Evolutionary conservation across 2,113 vertebrate genomes (phyloP).

Genomic region (Myotis brandtii): DNA sequence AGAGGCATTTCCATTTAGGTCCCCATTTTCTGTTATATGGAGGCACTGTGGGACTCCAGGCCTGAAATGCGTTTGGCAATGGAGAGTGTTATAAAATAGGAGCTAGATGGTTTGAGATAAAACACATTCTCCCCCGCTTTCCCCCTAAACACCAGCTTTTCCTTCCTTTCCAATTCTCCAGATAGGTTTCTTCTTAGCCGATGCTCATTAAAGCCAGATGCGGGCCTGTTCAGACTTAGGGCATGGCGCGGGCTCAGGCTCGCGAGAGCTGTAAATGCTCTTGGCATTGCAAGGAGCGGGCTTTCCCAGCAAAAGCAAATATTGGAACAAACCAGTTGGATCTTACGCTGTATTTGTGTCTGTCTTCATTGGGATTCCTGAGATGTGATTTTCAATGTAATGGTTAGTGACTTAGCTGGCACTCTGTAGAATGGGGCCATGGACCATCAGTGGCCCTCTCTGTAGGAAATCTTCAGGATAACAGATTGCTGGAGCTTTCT

Average conservation of each 20-base stretch:
- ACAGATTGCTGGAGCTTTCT: neutral
- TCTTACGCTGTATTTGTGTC: neutral
- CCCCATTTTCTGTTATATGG: neutral
- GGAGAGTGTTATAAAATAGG: neutral
- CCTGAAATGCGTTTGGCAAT: neutral
- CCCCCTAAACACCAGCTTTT: neutral
- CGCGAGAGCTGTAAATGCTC: neutral
- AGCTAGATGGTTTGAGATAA: constrained; percentile 18
- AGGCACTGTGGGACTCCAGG: neutral
- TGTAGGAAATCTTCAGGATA: neutral
- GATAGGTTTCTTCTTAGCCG: constrained; percentile 26
- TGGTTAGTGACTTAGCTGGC: neutral
- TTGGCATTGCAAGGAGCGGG: neutral
- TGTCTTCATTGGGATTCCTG: neutral
- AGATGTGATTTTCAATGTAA: neutral
- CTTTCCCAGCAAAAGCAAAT: neutral
- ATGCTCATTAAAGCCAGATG: constrained; percentile 58
- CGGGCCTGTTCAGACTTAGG: neutral
- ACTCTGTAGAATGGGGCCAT: neutral
- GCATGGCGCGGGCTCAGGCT: neutral
- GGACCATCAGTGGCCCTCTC: neutral
- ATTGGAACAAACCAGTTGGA: neutral
- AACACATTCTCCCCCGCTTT: neutral
- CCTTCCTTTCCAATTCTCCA: neutral
- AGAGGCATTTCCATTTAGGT: neutral